Percentiles rank a stretch among this genome's conserved stretches.
Conservation (phyloP, 2,888 invertebrate species). For the Beris chalybata region DNA sequence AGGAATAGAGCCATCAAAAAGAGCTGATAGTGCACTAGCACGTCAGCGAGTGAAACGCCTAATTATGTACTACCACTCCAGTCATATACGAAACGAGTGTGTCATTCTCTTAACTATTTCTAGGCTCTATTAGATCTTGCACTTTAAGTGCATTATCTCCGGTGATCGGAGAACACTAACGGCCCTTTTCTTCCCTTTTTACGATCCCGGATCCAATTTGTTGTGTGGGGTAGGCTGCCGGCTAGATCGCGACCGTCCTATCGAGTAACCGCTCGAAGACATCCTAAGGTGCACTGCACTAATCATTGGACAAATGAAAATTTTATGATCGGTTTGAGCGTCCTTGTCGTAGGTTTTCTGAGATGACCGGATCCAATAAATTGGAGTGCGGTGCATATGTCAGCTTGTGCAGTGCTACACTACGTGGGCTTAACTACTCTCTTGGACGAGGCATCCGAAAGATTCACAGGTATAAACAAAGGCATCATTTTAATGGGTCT, state of each 20-base stretch:
- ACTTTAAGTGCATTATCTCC: too few species aligned
- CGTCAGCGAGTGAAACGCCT: background rate
- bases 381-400: conserved; percentile 27
- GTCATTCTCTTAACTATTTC: too few species aligned
- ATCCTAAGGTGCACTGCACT: conserved; percentile 3
- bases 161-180: too few species aligned
- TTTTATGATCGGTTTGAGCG: conserved; percentile 20
- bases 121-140: too few species aligned
- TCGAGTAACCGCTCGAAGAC: too few species aligned
- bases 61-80: conserved; percentile 2
- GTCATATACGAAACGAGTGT: too few species aligned
- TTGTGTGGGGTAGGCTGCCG: too few species aligned
- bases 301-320: conserved; percentile 29
- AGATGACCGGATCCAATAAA: conserved; percentile 30
- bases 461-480: conserved; percentile 27
- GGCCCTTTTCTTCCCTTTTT: too few species aligned
- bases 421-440: background rate
- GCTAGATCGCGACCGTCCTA: too few species aligned
- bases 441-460: background rate
- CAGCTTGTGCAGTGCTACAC: background rate
- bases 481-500: conserved; percentile 35
- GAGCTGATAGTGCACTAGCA: conserved; percentile 13
- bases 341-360: conserved; percentile 12
- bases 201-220: too few species aligned
- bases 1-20: conserved; percentile 18